phyloP scores from a whole-genome alignment of 2,888 invertebrate species.

The Scaptomyza parva region DNA sequence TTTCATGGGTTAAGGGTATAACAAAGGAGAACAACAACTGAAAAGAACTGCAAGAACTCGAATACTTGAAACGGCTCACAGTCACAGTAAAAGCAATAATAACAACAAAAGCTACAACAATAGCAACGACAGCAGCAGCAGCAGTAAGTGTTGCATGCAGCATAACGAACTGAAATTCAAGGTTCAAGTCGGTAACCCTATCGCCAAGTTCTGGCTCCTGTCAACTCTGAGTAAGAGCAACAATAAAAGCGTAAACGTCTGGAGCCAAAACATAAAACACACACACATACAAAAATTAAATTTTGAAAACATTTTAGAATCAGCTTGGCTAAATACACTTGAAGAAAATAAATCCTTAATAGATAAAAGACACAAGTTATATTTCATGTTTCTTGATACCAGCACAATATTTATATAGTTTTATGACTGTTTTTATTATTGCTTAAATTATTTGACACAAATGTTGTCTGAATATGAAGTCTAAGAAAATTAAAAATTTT shows the following conservation, averaged over 20 bases:
- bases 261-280: slow-evolving; percentile 59
- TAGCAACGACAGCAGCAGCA: slow-evolving; percentile 44
- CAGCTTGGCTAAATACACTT: background rate
- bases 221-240: slow-evolving; percentile 43
- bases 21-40: slow-evolving; percentile 54
- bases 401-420: too few relatives aligned
- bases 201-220: slow-evolving; percentile 60
- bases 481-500: too few relatives aligned
- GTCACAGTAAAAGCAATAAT: slow-evolving; percentile 57
- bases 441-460: too few relatives aligned
- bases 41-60: slow-evolving; percentile 43
- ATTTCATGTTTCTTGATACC: too few relatives aligned
- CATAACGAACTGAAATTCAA: slow-evolving; percentile 75
- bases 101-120: slow-evolving; percentile 26
- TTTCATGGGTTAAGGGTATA: too few relatives aligned
- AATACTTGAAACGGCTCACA: slow-evolving; percentile 70
- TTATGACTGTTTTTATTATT: too few relatives aligned
- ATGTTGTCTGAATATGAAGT: too few relatives aligned
- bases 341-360: background rate
- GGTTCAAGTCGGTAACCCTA: slow-evolving; percentile 82
- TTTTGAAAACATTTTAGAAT: slow-evolving; percentile 35
- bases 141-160: slow-evolving; percentile 54
- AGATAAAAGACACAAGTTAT: too few relatives aligned
- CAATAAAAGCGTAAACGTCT: slow-evolving; percentile 72
- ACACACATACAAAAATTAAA: slow-evolving; percentile 16